Base-by-base conservation (phyloP, 2,888 invertebrate species). In the Microctonus hyperodae region DNA sequence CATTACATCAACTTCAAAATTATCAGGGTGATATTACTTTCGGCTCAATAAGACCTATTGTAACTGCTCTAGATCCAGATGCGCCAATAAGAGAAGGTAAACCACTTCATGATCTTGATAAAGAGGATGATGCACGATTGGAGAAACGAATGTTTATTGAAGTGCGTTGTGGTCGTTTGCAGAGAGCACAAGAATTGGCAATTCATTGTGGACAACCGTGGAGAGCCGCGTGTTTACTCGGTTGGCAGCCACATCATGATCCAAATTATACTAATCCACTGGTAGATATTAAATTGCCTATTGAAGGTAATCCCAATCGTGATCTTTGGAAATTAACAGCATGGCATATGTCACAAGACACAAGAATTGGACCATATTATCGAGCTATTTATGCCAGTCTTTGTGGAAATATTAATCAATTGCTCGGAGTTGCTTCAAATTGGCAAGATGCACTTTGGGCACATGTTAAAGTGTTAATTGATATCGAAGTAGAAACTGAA, bases 401-500 rank as follows among this genome's bases (percentile, higher is more conserved):
- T 57, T 94, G 95, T 84, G 97, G 97, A 0, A 91, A 96, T 81
- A 84, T 97, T 48, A 86, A 89, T 33, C 89, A 92, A 6, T 82
- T 96, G n/a, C 83, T 96, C 44, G 87, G 91, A 0, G 90, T 92
- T 11, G 92, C 94, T 70, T 86, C 87, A n/a, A 90, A 89, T 28
- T 98, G 97, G 97, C 91, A 94, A 77, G 97, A 98, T 83, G 86
- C 92, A 70, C 85, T 97, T 28, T 98, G 97, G 97, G 93, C 95
- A 1, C 91, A 95, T 81, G 86, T 95, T 71, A 90, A 90, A 78
- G 89, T 91, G 0, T 89, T 94, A 80, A 91, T 96, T 68, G 96
- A 97, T 80, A 89, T 92, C 13, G 88, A 91, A 72, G 95, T 96
- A 0, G 97, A 97, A 80, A 90, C 89, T 65, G 92, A 93, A 83